These are phyloP conservation scores for Ptychoptera contaminata DNA, from an alignment of 2,888 invertebrate species.

Conservation along the genomic window DNA sequence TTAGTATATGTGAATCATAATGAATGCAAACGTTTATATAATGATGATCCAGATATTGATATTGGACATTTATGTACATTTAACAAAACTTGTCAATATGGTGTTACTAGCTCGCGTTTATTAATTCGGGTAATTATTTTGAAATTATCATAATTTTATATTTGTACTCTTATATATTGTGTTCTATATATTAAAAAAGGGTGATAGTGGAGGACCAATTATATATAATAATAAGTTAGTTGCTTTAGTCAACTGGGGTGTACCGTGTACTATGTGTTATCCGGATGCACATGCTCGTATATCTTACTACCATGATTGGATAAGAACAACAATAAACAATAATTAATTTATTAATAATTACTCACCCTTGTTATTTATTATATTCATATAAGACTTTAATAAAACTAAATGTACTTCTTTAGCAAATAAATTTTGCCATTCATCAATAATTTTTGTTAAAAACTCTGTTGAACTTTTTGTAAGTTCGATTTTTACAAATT, in stretches of 20 bases:
- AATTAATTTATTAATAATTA: too few relatives aligned
- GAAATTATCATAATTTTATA: conserved; percentile 13
- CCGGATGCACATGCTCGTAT: conserved; percentile 26
- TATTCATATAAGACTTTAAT: conserved; percentile 16
- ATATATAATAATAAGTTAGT: conserved; percentile 19
- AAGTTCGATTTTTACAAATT: conserved; percentile 29
- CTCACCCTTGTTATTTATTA: too few relatives aligned
- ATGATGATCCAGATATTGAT: conserved; percentile 33
- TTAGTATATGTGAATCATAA: conserved; percentile 34
- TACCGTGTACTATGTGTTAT: conserved; percentile 23
- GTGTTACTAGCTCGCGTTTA: too few relatives aligned
- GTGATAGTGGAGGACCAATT: conserved; percentile 25
- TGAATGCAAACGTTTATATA: conserved; percentile 35
- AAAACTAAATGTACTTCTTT: conserved; percentile 36
- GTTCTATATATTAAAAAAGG: too few relatives aligned
- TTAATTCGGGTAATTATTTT: conserved; percentile 29
- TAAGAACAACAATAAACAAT: conserved; percentile 14
- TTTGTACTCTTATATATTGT: neutral
- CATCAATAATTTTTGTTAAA: conserved; percentile 30
- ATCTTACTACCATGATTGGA: conserved; percentile 23
- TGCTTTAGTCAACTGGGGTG: conserved; percentile 26
- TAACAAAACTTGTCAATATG: conserved; percentile 35
- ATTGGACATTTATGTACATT: conserved; percentile 41
- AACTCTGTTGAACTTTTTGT: conserved; percentile 25
- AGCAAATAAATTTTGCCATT: conserved; percentile 66